Conservation (phyloP, 2,888 invertebrate genomes). For the Hemaris fuciformis region DNA sequence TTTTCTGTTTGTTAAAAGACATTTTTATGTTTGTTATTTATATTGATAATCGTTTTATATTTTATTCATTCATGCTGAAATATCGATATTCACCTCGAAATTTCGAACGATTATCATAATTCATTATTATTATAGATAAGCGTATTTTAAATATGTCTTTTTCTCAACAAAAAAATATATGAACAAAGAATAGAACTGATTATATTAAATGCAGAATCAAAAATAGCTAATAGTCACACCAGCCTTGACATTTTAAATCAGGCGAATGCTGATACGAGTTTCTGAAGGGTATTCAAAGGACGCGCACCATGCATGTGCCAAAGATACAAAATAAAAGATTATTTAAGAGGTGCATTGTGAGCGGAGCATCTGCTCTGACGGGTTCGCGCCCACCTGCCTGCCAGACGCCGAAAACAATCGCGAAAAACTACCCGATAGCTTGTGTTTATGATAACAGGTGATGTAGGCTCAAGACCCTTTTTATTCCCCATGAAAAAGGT, state of each 20-base stretch:
- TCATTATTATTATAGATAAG: too few relatives aligned
- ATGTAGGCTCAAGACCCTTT: conserved; percentile 22
- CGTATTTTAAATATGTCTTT: background rate
- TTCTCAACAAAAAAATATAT: background rate
- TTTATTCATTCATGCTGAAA: too few relatives aligned
- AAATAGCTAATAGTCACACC: conserved; percentile 5
- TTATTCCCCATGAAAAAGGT: conserved; percentile 20
- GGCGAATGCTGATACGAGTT: conserved; percentile 18
- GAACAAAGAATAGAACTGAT: background rate
- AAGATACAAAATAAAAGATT: conserved; percentile 33
- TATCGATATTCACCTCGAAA: too few relatives aligned
- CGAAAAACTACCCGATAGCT: conserved; percentile 47
- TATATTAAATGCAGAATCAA: background rate
- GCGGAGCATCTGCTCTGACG: conserved; percentile 59
- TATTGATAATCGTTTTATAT: too few relatives aligned
- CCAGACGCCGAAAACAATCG: conserved; percentile 56
- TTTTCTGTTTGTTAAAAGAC: too few relatives aligned
- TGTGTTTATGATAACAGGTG: conserved; percentile 57
- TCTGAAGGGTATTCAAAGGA: conserved; percentile 26
- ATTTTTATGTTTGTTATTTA: too few relatives aligned
- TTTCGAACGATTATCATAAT: too few relatives aligned
- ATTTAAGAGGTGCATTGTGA: conserved; percentile 34
- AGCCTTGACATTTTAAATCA: conserved; percentile 25
- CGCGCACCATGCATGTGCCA: conserved; percentile 12
- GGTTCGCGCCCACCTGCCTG: conserved; percentile 56